Conservation (phyloP, 2,888 invertebrate genomes). For the Spialia ferax region DNA sequence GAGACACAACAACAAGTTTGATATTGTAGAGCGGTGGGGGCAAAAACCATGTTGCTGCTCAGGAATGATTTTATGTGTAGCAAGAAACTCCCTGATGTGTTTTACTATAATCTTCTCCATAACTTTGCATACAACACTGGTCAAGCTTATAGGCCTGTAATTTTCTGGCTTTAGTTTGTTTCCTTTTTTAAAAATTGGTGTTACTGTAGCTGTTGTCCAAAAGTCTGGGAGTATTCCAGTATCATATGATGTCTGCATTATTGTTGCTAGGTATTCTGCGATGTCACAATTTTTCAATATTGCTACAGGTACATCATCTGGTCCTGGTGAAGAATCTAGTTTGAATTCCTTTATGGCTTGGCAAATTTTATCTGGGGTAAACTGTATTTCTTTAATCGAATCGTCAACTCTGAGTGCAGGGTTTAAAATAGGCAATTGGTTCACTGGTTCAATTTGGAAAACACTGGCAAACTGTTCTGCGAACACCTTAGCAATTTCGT, state of each 20-base stretch:
- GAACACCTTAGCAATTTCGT: not conserved
- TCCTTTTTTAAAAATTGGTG: not conserved
- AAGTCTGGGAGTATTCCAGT: conserved; percentile 4
- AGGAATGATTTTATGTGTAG: conserved; percentile 8
- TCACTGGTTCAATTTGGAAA: not conserved
- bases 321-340: not conserved
- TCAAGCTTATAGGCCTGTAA: conserved; percentile 7
- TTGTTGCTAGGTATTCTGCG: not conserved
- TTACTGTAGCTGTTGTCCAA: not conserved
- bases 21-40: not conserved
- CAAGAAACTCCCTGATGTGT: not conserved
- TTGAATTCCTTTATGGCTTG: conserved; percentile 1
- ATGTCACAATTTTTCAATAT: not conserved
- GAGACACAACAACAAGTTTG: conserved; percentile 8
- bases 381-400: conserved; percentile 1
- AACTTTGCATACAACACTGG: conserved; percentile 12
- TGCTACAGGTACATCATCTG: not conserved
- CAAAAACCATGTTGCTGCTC: conserved; percentile 10
- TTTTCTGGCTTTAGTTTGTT: conserved; percentile 4
- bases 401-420: not conserved
- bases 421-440: conserved; percentile 2
- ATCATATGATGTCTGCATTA: not conserved
- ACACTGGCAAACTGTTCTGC: not conserved
- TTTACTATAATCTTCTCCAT: conserved; percentile 22
- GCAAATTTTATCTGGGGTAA: not conserved